Conservation (phyloP, 2,797 vertebrate species). For the Urophycis tenuis region DNA sequence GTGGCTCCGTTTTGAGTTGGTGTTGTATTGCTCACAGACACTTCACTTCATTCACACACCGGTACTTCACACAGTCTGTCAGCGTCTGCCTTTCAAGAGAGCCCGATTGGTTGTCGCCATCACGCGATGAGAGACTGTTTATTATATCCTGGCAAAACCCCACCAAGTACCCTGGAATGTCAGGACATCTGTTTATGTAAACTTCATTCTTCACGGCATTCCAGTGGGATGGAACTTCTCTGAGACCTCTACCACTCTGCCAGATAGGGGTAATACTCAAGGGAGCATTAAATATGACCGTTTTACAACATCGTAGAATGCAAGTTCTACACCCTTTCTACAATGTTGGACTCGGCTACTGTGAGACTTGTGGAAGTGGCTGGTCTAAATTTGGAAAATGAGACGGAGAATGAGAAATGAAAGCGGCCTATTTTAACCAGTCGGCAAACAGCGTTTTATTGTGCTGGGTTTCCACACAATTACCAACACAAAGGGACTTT, state of each 20-base stretch:
- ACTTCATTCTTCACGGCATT: no score
- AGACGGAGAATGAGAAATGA: neutral
- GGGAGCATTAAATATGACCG: neutral
- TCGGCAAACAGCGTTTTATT: neutral
- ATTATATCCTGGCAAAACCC: neutral
- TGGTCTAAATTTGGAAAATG: neutral
- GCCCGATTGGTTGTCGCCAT: neutral
- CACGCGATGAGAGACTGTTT: neutral
- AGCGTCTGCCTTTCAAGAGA: neutral
- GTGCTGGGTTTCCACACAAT: neutral
- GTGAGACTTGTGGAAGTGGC: neutral
- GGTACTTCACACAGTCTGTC: neutral
- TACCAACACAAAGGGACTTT: neutral
- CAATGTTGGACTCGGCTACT: neutral
- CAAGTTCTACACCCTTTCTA: neutral
- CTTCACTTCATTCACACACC: neutral
- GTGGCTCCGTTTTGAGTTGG: no score
- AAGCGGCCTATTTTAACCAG: neutral
- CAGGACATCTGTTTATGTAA: no score
- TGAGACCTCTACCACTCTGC: neutral
- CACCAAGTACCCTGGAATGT: no score
- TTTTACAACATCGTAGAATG: neutral
- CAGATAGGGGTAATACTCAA: neutral
- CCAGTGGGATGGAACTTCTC: neutral
- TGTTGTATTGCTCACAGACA: neutral